Base-by-base conservation (phyloP, 2,113 vertebrate genomes). In the Poeciliopsis occidentalis region DNA sequence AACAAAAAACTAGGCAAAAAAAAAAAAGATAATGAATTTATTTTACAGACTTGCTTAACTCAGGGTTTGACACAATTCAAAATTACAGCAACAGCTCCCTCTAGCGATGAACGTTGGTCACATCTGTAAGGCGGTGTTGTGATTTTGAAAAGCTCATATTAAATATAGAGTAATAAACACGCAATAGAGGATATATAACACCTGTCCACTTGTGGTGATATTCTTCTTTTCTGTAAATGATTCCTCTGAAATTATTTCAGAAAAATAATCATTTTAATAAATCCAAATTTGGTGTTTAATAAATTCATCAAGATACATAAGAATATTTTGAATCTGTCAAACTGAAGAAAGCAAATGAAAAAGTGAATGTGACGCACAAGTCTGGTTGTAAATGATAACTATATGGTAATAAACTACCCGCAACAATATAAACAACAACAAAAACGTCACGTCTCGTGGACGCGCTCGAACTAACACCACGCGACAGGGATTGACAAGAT, bases 401-500 rank as follows among this genome's bases (percentile, higher is more conserved):
- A 19, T 19, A 19, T 41, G 4, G 22, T 3, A n/a, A 57, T 57
- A 8, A 57, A 57, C 51, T n/a, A 24, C 17, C 24, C 7, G 51
- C 51, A 57, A n/a, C 2, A 57, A 24, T 47, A 47, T 47, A 47
- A 85, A 86, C 57, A 86, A 87, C 76, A 85, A 86, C 86, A 80
- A 73, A 64, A 62, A 92, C 90, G 90, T 91, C 89, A 92, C 87
- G 77, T 30, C 31, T 57, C 73, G 73, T 65, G 88, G 80, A 92
- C 88, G 85, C 87, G 71, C 83, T 85, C 80, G 74, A 87, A 86
- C 86, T 74, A 61, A 68, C 86, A 93, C 90, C 92, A 93, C 92
- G 92, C 89, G 91, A 93, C 91, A 75, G 72, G 77, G 72, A 80
- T 82, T 80, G 87, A 92, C 91, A 94, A 94, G 92, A 94, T 94